phyloP scores from a whole-genome alignment of 2,113 vertebrate species.

The Datnioides undecimradiatus region DNA sequence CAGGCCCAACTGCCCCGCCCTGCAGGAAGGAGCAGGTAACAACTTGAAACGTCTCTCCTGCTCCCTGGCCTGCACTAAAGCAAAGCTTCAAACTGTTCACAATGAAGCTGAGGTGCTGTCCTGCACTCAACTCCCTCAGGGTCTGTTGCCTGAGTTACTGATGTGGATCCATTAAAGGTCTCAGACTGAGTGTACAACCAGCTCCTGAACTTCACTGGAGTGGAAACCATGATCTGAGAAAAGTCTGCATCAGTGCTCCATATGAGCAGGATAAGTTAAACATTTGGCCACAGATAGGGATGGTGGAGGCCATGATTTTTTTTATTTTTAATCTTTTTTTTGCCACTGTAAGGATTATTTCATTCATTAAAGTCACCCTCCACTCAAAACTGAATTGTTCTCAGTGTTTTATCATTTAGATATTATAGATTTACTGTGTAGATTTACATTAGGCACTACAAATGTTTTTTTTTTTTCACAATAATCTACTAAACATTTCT shows the following conservation, averaged over 20 bases:
- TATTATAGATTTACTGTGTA: not conserved
- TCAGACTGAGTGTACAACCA: constrained; percentile 51
- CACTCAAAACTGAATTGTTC: not conserved
- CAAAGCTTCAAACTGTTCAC: not conserved
- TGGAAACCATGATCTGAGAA: constrained; percentile 55
- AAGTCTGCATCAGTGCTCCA: constrained; percentile 38
- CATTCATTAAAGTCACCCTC: not conserved
- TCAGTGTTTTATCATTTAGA: not conserved
- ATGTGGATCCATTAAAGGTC: constrained; percentile 51
- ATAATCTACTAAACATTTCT: not conserved
- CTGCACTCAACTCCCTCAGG: constrained; percentile 28
- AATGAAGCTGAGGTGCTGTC: constrained; percentile 13
- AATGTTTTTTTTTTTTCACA: not conserved
- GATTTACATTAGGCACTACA: not conserved
- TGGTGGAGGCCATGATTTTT: not conserved
- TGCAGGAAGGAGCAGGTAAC: constrained; percentile 80
- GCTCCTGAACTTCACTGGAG: constrained; percentile 37
- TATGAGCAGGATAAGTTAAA: constrained; percentile 6
- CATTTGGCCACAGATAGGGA: not conserved
- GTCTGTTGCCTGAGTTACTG: constrained; percentile 44
- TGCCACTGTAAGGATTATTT: not conserved
- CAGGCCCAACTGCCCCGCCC: constrained; percentile 71
- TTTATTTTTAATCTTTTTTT: no score
- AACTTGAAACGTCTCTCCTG: not conserved
- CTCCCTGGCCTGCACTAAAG: not conserved